These are phyloP conservation scores for Malurus alboscapulatus DNA, from an alignment of 2,113 vertebrate genomes.

Conservation along the genomic window DNA sequence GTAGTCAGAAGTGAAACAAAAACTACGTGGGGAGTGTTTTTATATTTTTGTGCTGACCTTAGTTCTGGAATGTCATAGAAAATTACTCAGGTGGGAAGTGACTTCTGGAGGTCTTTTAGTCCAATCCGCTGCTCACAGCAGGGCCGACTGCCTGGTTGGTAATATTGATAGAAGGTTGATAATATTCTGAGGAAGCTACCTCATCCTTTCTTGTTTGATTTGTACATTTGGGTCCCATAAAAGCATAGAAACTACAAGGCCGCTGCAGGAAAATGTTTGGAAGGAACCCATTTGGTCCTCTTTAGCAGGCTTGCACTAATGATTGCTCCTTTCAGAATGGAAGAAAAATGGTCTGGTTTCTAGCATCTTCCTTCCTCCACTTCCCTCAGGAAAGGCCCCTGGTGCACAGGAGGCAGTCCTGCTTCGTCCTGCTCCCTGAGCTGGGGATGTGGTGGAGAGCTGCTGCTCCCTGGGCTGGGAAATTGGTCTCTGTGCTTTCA, in stretches of 20 bases:
- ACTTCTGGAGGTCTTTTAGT: neutral
- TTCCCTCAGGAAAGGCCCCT: neutral
- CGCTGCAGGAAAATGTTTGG: neutral
- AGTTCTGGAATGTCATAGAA: neutral
- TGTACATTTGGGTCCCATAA: neutral
- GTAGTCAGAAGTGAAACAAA: neutral
- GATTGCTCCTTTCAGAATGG: neutral
- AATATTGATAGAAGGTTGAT: neutral
- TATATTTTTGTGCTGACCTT: neutral
- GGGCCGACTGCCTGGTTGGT: neutral
- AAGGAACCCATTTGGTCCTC: neutral
- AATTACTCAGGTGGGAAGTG: neutral
- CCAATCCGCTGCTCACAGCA: neutral
- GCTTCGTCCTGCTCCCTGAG: neutral
- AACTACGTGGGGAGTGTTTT: neutral
- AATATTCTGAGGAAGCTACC: neutral
- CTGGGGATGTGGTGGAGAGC: neutral
- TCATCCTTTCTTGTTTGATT: neutral
- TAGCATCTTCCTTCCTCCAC: neutral
- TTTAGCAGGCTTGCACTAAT: neutral
- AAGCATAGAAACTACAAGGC: neutral
- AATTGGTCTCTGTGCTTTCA: neutral
- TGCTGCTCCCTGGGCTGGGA: neutral
- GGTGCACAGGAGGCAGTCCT: neutral
- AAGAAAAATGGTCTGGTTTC: neutral